These are phyloP conservation scores for Campaea margaritaria DNA, from an alignment of 2,888 invertebrate genomes.

Conservation along the genomic window DNA sequence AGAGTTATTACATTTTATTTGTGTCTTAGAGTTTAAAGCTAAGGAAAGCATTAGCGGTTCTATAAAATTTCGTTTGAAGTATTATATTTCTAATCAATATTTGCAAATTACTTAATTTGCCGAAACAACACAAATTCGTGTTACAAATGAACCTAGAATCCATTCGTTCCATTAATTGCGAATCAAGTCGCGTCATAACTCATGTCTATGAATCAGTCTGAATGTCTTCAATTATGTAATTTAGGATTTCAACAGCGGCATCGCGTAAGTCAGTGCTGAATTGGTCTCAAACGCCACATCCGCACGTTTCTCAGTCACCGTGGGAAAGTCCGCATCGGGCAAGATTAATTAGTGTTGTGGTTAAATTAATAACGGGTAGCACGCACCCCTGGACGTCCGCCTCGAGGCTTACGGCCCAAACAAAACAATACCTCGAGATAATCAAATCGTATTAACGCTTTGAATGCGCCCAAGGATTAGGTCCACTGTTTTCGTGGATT, in stretches of 20 bases:
- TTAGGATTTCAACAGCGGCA: constrained; percentile 25
- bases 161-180: constrained; percentile 21
- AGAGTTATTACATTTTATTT: too few species aligned
- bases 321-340: constrained; percentile 74
- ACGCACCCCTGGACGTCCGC: constrained; percentile 61
- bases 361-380: constrained; percentile 79
- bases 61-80: too few species aligned
- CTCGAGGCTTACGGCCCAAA: constrained; percentile 42
- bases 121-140: neutral
- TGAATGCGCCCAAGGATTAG: constrained; percentile 52
- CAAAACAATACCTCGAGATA: constrained; percentile 54
- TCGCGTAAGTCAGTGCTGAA: constrained; percentile 36
- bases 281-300: constrained; percentile 49
- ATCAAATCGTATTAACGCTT: constrained; percentile 62
- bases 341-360: constrained; percentile 81
- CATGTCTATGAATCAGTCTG: constrained; percentile 9
- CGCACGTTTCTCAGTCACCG: constrained; percentile 54
- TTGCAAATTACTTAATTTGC: neutral
- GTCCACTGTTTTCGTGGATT: constrained; percentile 35
- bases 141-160: constrained; percentile 2
- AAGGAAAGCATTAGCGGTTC: too few species aligned
- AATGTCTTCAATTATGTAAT: constrained; percentile 30
- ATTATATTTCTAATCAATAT: too few species aligned
- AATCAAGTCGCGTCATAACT: constrained; percentile 21
- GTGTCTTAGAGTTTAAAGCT: too few species aligned